Conservation (phyloP, 2,797 vertebrate species). For the Pseudomugil tenellus region DNA sequence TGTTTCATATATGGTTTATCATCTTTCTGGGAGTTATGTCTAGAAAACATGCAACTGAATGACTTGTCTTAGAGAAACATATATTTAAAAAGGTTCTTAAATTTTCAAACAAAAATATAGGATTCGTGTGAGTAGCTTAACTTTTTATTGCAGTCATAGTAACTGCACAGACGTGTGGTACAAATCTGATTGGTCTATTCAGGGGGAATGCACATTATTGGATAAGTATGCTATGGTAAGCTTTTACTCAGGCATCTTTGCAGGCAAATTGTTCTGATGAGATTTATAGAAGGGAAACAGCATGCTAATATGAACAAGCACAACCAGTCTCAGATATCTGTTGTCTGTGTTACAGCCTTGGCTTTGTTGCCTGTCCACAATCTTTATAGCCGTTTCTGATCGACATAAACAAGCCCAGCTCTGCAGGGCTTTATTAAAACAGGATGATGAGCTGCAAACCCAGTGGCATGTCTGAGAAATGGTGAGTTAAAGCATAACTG, state of each 20-base stretch:
- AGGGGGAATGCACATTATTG: constrained; percentile 67
- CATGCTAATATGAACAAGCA: constrained; percentile 69
- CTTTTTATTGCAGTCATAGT: constrained; percentile 39
- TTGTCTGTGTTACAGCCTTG: constrained; percentile 59
- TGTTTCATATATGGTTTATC: neutral
- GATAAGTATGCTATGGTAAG: constrained; percentile 73
- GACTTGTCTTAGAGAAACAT: neutral
- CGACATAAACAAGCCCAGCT: constrained; percentile 36
- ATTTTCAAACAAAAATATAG: constrained; percentile 17
- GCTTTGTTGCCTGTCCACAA: constrained; percentile 44
- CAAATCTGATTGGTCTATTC: constrained; percentile 68
- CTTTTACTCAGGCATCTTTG: constrained; percentile 72
- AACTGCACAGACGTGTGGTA: constrained; percentile 38
- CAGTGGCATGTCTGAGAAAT: constrained; percentile 30
- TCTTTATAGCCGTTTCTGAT: constrained; percentile 41
- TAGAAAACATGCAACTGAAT: neutral
- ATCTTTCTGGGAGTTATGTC: neutral
- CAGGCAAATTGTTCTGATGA: constrained; percentile 80
- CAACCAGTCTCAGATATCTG: constrained; percentile 58
- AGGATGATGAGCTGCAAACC: constrained; percentile 29
- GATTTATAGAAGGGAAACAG: constrained; percentile 79
- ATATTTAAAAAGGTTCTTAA: neutral
- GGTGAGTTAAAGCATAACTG: constrained; percentile 39
- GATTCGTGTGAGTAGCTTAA: constrained; percentile 18
- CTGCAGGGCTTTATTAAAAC: constrained; percentile 26